Conservation (phyloP, 2,888 invertebrate species). For the Luperina testacea region DNA sequence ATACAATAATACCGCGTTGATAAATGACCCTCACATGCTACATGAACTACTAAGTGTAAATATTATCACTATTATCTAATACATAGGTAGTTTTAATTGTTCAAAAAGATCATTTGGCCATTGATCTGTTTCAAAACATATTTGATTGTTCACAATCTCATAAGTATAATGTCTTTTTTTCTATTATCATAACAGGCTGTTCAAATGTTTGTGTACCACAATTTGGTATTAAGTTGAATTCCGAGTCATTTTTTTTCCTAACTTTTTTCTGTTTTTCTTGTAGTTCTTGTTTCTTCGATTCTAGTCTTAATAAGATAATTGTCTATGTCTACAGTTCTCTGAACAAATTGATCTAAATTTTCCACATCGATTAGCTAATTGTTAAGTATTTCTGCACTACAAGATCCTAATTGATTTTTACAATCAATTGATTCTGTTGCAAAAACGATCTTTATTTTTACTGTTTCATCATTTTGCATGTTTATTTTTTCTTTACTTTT, state of each 20-base stretch:
- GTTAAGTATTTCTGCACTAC: conserved; percentile 24
- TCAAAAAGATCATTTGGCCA: neutral
- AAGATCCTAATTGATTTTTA: conserved; percentile 59
- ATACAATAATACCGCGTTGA: neutral
- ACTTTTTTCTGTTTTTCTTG: conserved; percentile 36
- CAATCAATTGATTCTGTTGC: conserved; percentile 78
- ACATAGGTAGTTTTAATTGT: conserved; percentile 1
- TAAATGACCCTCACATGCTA: neutral
- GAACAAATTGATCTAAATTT: conserved; percentile 55
- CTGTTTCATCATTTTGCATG: conserved; percentile 63
- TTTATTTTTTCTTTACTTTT: conserved; percentile 70
- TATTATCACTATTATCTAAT: conserved; percentile 11
- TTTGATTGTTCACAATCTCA: conserved; percentile 6
- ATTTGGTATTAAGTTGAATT: conserved; percentile 62
- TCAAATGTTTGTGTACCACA: conserved; percentile 19
- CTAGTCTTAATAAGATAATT: conserved; percentile 31
- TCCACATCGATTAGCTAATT: conserved; percentile 51
- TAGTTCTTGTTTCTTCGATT: conserved; percentile 39
- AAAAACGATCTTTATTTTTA: conserved; percentile 71
- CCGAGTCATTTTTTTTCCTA: conserved; percentile 5
- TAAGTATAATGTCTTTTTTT: conserved; percentile 31
- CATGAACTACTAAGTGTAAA: neutral
- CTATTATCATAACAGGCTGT: conserved; percentile 36
- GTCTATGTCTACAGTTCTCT: conserved; percentile 20
- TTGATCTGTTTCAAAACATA: conserved; percentile 14